A percentile compares a stretch with the other conserved stretches of the same genome.
Conservation (phyloP, 2,888 invertebrate species). For the Athalia rosae region DNA sequence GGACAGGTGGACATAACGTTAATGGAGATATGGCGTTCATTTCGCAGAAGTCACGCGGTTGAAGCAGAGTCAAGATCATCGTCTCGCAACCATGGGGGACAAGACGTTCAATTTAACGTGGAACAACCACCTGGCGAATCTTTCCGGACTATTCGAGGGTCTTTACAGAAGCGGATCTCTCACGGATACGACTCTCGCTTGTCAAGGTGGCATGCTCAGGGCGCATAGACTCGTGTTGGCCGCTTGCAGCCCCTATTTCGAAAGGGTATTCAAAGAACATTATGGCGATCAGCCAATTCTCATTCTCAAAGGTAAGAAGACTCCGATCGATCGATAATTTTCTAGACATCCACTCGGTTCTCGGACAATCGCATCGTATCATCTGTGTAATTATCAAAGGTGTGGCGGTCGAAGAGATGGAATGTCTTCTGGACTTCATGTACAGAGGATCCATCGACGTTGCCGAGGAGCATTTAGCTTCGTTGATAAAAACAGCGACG, state of each 20-base stretch:
- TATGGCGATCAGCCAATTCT: slow-evolving; percentile 84
- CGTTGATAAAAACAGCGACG: slow-evolving; percentile 80
- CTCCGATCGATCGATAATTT: not conserved
- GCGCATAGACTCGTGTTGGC: slow-evolving; percentile 85
- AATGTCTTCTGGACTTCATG: slow-evolving; percentile 82
- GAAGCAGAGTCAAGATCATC: not conserved
- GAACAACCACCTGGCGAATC: slow-evolving; percentile 84
- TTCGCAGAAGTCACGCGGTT: slow-evolving; percentile 8
- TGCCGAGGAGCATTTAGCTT: slow-evolving; percentile 79
- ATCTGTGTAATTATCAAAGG: slow-evolving; percentile 65
- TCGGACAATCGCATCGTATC: no score
- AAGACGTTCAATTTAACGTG: slow-evolving; percentile 83
- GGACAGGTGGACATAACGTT: not conserved
- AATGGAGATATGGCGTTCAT: slow-evolving; percentile 1
- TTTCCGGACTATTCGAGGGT: slow-evolving; percentile 82
- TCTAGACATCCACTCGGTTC: no score
- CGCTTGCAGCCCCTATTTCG: slow-evolving; percentile 86
- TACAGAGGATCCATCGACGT: slow-evolving; percentile 83
- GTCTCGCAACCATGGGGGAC: slow-evolving; percentile 74
- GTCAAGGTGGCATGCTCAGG: slow-evolving; percentile 82
- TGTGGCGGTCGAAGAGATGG: slow-evolving; percentile 80
- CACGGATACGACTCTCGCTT: slow-evolving; percentile 83
- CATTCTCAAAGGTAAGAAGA: slow-evolving; percentile 76
- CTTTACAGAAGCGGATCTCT: slow-evolving; percentile 82
- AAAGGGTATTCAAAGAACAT: slow-evolving; percentile 84